Conservation (phyloP, 2,797 vertebrate species). For the Nyctibius grandis region DNA sequence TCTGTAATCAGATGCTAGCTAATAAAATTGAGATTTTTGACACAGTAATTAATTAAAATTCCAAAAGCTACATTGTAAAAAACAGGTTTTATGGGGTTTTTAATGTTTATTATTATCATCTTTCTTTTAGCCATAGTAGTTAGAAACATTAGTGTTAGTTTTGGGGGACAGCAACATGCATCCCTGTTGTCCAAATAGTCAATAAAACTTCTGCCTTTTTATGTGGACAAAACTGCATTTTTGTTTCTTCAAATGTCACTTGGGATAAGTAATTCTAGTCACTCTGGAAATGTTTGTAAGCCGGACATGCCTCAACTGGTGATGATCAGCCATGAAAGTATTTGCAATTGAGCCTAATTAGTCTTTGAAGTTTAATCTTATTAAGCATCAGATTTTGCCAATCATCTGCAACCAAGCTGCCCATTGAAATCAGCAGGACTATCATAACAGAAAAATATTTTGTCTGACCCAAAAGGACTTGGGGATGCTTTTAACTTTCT, state of each 20-base stretch:
- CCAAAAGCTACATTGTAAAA: neutral
- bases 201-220: neutral
- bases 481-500: neutral
- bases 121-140: neutral
- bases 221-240: neutral
- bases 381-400: neutral
- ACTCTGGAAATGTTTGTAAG: neutral
- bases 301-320: neutral
- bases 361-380: conserved; percentile 1
- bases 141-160: neutral
- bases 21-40: neutral
- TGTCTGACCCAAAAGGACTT: neutral
- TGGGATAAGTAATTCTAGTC: neutral
- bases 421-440: neutral
- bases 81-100: accelerated
- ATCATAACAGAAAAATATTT: neutral
- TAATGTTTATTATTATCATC: neutral
- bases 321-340: conserved; percentile 1
- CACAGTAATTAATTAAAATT: neutral
- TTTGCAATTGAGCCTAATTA: neutral
- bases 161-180: accelerated
- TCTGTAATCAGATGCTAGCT: neutral
- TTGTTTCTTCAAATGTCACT: neutral
- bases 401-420: neutral
- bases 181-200: neutral